These are phyloP conservation scores for Riparia riparia DNA, from an alignment of 2,113 vertebrate genomes.

Conservation along the genomic window DNA sequence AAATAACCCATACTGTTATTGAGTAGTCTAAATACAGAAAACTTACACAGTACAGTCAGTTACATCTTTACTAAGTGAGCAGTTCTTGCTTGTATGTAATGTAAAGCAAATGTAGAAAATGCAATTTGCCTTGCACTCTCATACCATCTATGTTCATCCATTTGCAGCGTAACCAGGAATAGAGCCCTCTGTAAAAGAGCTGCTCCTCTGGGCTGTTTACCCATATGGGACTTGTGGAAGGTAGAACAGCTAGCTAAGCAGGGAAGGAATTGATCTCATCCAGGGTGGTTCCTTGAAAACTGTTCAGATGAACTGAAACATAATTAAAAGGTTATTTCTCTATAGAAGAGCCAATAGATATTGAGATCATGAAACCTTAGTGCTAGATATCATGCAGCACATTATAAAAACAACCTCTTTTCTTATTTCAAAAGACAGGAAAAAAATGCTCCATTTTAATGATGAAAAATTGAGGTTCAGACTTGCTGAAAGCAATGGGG, in stretches of 20 bases:
- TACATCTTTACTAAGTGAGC: background rate
- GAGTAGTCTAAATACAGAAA: background rate
- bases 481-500: background rate
- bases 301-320: background rate
- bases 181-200: background rate
- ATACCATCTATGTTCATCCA: background rate
- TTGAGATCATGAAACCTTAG: background rate
- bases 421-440: background rate
- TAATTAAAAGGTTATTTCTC: background rate
- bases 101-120: background rate
- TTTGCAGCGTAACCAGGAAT: background rate
- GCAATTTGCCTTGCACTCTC: background rate
- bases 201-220: background rate
- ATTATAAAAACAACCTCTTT: background rate
- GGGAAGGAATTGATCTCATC: background rate
- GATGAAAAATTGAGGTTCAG: background rate
- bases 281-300: background rate
- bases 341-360: background rate
- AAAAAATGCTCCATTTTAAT: background rate
- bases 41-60: background rate
- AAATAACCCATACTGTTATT: background rate
- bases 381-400: background rate
- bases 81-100: background rate
- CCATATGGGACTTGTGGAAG: background rate
- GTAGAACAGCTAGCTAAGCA: background rate